Percentiles rank a stretch among this genome's conserved stretches.
phyloP scores from a whole-genome alignment of 2,113 vertebrate genomes.

The Phylloscopus trochiloides region DNA sequence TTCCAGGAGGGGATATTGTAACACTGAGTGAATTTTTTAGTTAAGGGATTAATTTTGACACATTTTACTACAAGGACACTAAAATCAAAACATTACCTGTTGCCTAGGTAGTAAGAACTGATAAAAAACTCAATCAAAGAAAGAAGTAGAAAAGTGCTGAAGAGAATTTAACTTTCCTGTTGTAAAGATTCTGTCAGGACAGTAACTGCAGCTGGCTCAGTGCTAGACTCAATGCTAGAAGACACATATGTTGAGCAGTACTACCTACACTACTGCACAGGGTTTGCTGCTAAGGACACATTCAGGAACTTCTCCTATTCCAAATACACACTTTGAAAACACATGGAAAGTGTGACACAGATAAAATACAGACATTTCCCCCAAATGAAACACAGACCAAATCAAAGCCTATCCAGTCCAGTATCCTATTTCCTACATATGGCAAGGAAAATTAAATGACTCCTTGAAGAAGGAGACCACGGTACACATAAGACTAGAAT shows the following conservation, averaged over 20 bases:
- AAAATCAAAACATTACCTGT: not conserved
- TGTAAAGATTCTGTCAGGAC: not conserved
- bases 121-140: not conserved
- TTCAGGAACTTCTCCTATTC: not conserved
- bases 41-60: not conserved
- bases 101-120: not conserved
- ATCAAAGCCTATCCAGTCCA: slow-evolving; percentile 17
- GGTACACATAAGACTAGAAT: not conserved
- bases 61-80: not conserved
- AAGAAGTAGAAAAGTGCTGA: not conserved
- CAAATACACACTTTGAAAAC: slow-evolving; percentile 8
- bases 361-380: slow-evolving; percentile 42
- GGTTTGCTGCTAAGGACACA: not conserved
- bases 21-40: not conserved
- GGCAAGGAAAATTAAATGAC: slow-evolving; percentile 10
- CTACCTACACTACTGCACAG: not conserved
- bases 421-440: slow-evolving; percentile 38
- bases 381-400: slow-evolving; percentile 36
- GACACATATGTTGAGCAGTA: not conserved
- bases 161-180: not conserved
- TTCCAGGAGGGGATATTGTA: not conserved
- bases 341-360: not conserved
- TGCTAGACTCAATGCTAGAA: not conserved
- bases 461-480: not conserved
- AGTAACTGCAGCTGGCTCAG: not conserved